Evolutionary conservation across 2,888 invertebrate genomes (phyloP), one percentile per base, ranked within the genome.

Genomic region (Craniophora ligustri): DNA sequence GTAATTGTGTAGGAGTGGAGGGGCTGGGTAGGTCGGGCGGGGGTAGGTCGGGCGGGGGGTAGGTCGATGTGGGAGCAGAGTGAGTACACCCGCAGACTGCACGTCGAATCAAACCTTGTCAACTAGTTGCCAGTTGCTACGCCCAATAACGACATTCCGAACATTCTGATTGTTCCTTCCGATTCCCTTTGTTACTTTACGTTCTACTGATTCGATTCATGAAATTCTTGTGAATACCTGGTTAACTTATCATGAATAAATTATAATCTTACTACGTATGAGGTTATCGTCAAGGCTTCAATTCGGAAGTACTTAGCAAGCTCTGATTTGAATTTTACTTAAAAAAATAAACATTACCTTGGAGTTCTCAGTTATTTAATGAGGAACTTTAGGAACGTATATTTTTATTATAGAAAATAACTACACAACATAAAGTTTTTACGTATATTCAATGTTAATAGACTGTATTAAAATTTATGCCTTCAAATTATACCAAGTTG

Each of bases 1-100:
- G 72, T 78, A 75, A 80, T 76, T 77, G 70, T 72, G 66, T 72
- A 69, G 72, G 76, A 81, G 19, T 45, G 10, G 18, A 31, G 21
- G 23, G 36, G 39, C 16, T 40, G 49, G 58, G 66, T 45, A 34
- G 45, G 13, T 18, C 15, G 6, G 28, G 8, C 31, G 23, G 16
- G 23, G 19, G 32, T 35, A 11, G 26, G 42, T 16, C 5, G 41
- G n/a, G n/a, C n/a, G n/a, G 5, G 19, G 36, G 38, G 19, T 26
- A 23, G 26, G 14, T 28, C 21, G 26, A 11, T 39, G 8, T 6
- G 31, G 21, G 18, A 23, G 41, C 7, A 21, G 7, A 30, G n/a
- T 28, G 38, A 30, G 40, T 15, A 6, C 11, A n/a, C 7, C 6
- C 13, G 46, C 31, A 65, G 50, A 60, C 59, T 67, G 65, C 63